Percentiles rank a stretch among this genome's conserved stretches.
These are phyloP conservation scores for Hyperoplus lanceolatus DNA, from an alignment of 2,797 vertebrate species.

Conservation along the genomic window DNA sequence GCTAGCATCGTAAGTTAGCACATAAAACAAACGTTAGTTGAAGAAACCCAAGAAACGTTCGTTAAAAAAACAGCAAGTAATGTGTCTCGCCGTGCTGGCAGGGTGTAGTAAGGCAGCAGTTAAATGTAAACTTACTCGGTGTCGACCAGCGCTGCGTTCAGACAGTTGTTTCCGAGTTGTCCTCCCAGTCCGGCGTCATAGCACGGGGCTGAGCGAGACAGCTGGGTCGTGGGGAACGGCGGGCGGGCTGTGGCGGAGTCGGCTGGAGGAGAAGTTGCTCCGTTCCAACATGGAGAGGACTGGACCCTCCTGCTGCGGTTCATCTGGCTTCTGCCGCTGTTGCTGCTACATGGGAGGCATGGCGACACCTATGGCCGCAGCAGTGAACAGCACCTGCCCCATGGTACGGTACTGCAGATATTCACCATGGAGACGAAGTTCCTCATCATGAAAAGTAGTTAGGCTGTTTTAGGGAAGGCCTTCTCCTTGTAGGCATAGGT, in stretches of 20 bases:
- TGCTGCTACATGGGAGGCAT: constrained; percentile 10
- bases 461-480: too few relatives aligned
- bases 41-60: constrained; percentile 20
- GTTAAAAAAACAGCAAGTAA: constrained; percentile 67
- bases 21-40: constrained; percentile 28
- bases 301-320: constrained; percentile 56
- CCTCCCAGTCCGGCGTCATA: constrained; percentile 67
- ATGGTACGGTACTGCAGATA: not conserved
- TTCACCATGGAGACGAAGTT: not conserved
- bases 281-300: constrained; percentile 72
- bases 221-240: constrained; percentile 18
- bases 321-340: constrained; percentile 25
- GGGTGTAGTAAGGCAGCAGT: constrained; percentile 10
- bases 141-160: constrained; percentile 45
- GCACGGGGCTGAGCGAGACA: constrained; percentile 38
- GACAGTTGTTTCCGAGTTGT: constrained; percentile 42
- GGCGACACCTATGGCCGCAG: constrained; percentile 70
- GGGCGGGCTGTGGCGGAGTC: constrained; percentile 36
- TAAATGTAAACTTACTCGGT: constrained; percentile 69
- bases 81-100: constrained; percentile 17
- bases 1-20: constrained; percentile 58
- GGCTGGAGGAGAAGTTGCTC: constrained; percentile 70
- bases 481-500: too few relatives aligned
- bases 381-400: constrained; percentile 31
- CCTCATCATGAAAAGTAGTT: not conserved